Conservation (phyloP, 64 coral and sea anemone genomes). For the Montipora foliosa region DNA sequence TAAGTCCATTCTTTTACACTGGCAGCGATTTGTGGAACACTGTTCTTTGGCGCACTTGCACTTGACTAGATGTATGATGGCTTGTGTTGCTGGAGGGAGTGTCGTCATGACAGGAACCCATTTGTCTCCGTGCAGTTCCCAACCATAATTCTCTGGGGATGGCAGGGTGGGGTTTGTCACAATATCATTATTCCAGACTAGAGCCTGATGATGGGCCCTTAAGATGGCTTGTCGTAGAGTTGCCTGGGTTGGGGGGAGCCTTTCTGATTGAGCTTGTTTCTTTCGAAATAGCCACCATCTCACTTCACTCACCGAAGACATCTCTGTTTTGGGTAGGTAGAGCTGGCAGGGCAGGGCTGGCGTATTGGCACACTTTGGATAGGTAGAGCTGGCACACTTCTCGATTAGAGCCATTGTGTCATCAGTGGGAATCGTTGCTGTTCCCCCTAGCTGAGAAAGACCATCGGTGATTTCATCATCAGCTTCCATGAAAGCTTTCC, state of each 20-base stretch:
- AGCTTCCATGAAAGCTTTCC: slow-evolving; percentile 29
- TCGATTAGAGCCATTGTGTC: slow-evolving; percentile 20
- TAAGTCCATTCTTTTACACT: background rate
- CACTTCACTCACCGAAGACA: slow-evolving; percentile 13
- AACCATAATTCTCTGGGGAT: slow-evolving; percentile 35
- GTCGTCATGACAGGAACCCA: background rate
- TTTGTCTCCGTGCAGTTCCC: slow-evolving; percentile 2
- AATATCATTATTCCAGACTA: slow-evolving; percentile 28
- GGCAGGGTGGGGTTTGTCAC: slow-evolving; percentile 31
- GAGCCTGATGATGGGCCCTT: slow-evolving; percentile 14
- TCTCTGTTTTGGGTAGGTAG: slow-evolving; percentile 30
- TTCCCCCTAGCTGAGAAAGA: background rate
- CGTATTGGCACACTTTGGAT: background rate
- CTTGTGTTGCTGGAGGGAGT: background rate
- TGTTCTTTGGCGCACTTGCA: background rate
- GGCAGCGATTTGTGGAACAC: background rate
- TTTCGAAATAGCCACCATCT: slow-evolving; percentile 34
- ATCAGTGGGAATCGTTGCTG: background rate
- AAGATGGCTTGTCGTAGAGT: slow-evolving; percentile 20
- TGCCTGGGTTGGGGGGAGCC: slow-evolving; percentile 29
- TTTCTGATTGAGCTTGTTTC: slow-evolving; percentile 41
- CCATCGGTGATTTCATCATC: background rate
- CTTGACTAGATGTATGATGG: background rate
- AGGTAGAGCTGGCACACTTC: slow-evolving; percentile 21
- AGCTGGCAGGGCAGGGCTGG: too few species aligned